Base-by-base conservation (phyloP, 2,113 vertebrate genomes). In the Xenopus laevis region DNA sequence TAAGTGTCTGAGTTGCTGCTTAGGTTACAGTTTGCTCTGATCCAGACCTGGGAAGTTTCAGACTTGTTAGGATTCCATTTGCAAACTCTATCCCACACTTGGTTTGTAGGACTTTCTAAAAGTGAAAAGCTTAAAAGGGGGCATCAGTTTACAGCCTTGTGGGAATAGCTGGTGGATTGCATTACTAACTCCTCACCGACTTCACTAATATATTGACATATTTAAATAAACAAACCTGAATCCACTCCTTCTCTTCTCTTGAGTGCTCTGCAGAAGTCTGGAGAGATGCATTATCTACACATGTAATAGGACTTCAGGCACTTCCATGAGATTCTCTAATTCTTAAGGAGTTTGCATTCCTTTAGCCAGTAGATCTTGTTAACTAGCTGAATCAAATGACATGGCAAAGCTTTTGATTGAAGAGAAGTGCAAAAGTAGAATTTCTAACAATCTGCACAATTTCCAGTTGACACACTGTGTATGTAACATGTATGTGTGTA, bases 41-140 rank as follows among this genome's bases (percentile, higher is more conserved):
- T 50, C 47, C 11, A 58, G n/a, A 10, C 55, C 55, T 50, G 2
- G 15, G 55, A 50, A 50, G 47, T 50, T 50, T 50, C 88, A 86
- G 92, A 89, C 88, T 89, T 92, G 89, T 92, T 90, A 90, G 93
- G 93, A 94, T 95, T 97, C 94, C 94, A 95, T 96, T 95, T 92
- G 91, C 86, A 87, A 86, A 89, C 57, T 78, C 77, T 79, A 78
- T 73, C 53, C 65, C 66, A 74, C 77, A 92, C 89, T 91, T 88
- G 92, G 89, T 90, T 91, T 92, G 86, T 86, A 87, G 86, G 89
- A 84, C 82, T 84, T 83, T 90, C 89, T 85, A 83, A 89, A 89
- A 91, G 91, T 91, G 91, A 87, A 87, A 91, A 88, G 85, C 85
- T 90, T 90, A 89, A 91, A 92, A 89, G 88, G 90, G 23, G 90